Percentiles rank a stretch among this genome's conserved stretches.
These are phyloP conservation scores for Philopotamus ludificatus DNA, from an alignment of 1,140 invertebrate species.

Conservation along the genomic window DNA sequence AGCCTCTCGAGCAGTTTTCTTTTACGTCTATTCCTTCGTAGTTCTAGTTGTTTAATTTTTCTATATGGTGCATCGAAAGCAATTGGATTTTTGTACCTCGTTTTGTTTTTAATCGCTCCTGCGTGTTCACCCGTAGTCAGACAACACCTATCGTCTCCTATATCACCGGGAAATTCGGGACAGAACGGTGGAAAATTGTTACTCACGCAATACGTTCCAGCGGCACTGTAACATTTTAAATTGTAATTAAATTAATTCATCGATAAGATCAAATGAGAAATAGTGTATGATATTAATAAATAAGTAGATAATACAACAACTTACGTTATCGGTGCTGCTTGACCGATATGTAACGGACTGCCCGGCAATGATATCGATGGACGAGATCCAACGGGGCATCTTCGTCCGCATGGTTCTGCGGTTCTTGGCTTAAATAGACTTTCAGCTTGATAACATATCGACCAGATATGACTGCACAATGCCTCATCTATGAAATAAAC, in stretches of 20 bases:
- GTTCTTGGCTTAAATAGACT: conserved; percentile 57
- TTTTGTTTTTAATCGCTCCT: not conserved
- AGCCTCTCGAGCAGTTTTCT: conserved; percentile 14
- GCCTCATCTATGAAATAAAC: conserved; percentile 58
- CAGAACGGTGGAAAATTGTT: conserved; percentile 66
- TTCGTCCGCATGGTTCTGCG: conserved; percentile 66
- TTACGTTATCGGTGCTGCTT: conserved; percentile 53
- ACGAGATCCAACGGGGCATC: conserved; percentile 65
- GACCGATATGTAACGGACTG: conserved; percentile 53
- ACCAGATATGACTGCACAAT: conserved; percentile 73
- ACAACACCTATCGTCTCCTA: conserved; percentile 68
- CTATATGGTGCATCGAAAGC: not conserved
- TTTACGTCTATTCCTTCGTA: too few species aligned
- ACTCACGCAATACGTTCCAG: conserved; percentile 67
- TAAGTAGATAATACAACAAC: not conserved
- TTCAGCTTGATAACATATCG: conserved; percentile 73
- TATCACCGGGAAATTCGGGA: conserved; percentile 53
- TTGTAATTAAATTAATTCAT: too few species aligned
- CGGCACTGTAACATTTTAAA: conserved; percentile 52
- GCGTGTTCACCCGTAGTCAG: conserved; percentile 37
- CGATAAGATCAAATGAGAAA: too few species aligned
- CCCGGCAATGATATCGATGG: conserved; percentile 49
- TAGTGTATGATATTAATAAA: too few species aligned
- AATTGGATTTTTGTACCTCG: conserved; percentile 17
- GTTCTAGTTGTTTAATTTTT: conserved; percentile 2